These are phyloP conservation scores for Aphelenchoides besseyi DNA, from an alignment of 1,140 invertebrate species.

Conservation along the genomic window DNA sequence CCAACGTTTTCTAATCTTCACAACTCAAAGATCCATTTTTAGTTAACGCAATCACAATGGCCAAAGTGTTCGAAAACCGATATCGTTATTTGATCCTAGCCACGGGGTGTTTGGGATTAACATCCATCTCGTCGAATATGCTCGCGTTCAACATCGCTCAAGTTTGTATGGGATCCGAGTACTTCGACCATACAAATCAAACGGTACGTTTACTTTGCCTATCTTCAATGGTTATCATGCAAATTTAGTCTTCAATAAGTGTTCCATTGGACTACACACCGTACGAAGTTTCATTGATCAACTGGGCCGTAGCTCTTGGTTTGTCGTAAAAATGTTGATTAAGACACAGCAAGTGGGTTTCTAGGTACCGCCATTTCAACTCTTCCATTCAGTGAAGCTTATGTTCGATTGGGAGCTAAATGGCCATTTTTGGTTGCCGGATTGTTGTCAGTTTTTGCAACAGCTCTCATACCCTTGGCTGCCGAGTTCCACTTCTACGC, in stretches of 20 bases:
- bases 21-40: no score
- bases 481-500: constrained; percentile 24
- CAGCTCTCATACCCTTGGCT: constrained; percentile 35
- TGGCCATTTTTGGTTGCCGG: constrained; percentile 38
- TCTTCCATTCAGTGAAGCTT: constrained; percentile 38
- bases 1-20: no score
- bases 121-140: constrained; percentile 26
- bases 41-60: no score
- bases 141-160: constrained; percentile 22
- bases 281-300: constrained; percentile 11
- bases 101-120: constrained; percentile 17
- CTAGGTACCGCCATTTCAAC: constrained; percentile 27
- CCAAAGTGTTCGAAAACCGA: constrained; percentile 1
- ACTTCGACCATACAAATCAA: not conserved
- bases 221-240: not conserved
- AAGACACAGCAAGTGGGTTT: no score
- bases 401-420: constrained; percentile 37
- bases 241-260: not conserved
- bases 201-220: not conserved
- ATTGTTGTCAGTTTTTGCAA: constrained; percentile 34
- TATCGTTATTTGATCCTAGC: constrained; percentile 20
- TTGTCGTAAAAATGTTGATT: not conserved
- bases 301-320: constrained; percentile 20
- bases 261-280: constrained; percentile 21
- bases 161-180: constrained; percentile 1